Evolutionary conservation across 2,888 invertebrate species (phyloP), one percentile per base, ranked within the genome.

Genomic region (Camponotus fellah): DNA sequence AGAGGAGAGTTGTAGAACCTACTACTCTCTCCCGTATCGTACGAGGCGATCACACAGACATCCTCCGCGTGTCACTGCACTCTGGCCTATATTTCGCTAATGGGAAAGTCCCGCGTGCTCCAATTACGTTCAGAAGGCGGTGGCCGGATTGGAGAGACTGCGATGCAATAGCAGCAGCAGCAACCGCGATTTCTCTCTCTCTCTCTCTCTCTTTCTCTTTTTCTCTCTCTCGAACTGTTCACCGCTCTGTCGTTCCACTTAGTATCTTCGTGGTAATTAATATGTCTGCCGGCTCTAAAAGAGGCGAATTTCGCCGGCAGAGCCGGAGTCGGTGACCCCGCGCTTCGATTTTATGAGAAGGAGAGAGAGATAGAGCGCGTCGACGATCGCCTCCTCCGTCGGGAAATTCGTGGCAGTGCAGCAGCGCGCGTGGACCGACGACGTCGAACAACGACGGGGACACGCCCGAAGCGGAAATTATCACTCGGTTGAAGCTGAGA

Each of bases 91-190:
- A 75, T 82, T 58, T 66, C 80, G 82, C 87, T 86, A 87, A 89
- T 87, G 87, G 87, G 86, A 79, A 69, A 80, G 83, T 76, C 76
- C 64, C 82, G 84, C 64, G 82, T 75, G 89, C 85, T 82, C 76
- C 80, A 80, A 72, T 85, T 85, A 69, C 58, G 58, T 66, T 83
- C 80, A 64, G 80, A 77, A 64, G 68, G 60, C 34, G 75, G 43
- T 34, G 9, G 46, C 43, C 49, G 46, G 68, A 46, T 68, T 71
- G 34, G 21, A 71, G 43, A 71, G 79, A 71, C 71, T 82, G 71
- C 65, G 32, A n/a, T 56, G 34, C 49, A 53, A 17, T 17, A 65
- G 46, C 68, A 46, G 68, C 69, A 58, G 56, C 68, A 46, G 68
- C 69, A 58, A 40, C 37, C 77, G 65, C 82, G 49, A 68, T 46